phyloP scores from a whole-genome alignment of 2,888 invertebrate genomes.

The Ormyrus rosae region DNA sequence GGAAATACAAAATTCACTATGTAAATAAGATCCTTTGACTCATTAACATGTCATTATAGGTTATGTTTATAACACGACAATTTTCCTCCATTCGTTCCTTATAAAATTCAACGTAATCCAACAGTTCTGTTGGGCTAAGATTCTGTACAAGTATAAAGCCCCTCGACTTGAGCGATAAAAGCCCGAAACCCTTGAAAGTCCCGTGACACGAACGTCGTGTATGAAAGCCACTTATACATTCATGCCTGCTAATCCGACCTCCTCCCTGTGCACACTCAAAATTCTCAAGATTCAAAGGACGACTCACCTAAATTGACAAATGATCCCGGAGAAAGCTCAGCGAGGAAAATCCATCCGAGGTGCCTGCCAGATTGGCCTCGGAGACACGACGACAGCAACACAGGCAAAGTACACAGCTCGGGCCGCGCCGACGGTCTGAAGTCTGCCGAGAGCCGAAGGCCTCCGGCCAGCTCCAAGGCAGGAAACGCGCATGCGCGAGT shows the following conservation, averaged over 20 bases:
- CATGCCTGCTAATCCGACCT: no score
- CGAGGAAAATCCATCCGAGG: neutral
- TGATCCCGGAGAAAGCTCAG: neutral
- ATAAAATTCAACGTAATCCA: no score
- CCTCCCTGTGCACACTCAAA: no score
- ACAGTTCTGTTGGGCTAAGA: no score
- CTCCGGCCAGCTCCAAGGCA: neutral
- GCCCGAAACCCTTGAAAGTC: conserved; percentile 6
- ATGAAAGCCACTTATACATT: no score
- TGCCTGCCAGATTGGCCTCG: conserved; percentile 37
- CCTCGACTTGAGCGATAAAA: neutral
- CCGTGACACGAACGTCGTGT: conserved; percentile 18
- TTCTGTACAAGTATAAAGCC: no score
- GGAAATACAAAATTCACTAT: conserved; percentile 37
- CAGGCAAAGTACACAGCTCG: conserved; percentile 1
- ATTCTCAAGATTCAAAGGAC: no score
- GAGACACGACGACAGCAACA: conserved; percentile 10
- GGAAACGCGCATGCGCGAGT: conserved; percentile 49
- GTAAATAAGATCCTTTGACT: no score
- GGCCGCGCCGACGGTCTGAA: conserved; percentile 41
- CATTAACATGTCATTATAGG: conserved; percentile 42
- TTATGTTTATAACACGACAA: conserved; percentile 34
- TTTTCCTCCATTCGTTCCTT: no score
- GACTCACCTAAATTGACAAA: no score
- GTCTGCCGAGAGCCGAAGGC: conserved; percentile 22